Base-by-base conservation (phyloP, 37 sponge, comb jelly and placozoan genomes). In the Ephydatia muelleri region DNA sequence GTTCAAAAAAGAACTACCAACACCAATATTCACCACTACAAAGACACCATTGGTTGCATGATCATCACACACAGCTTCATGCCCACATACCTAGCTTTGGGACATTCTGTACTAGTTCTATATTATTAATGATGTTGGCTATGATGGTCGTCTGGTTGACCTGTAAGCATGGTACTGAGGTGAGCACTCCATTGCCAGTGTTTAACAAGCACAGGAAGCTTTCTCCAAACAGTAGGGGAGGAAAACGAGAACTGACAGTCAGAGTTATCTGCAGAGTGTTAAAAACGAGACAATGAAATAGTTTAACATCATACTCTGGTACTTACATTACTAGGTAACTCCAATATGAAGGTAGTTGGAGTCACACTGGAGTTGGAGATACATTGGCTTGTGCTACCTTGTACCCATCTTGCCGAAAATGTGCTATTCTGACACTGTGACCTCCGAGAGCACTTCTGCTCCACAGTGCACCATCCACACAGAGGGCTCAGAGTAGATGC, bases 381-480 rank as follows among this genome's bases (percentile, higher is more conserved):
- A 70, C 87, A 86, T 49, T 66, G 72, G 69, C 77, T 77, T 22
- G 38, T 35, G 32, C 31, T 21, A 57, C 57, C 31, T 35, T 82
- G 49, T 27, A 84, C 77, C 87, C 87, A 91, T 83, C 91, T 86
- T 16, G 25, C 29, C 22, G 66, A 29, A 73, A 72, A 47, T 40
- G 37, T 75, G 72, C 84, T 83, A 82, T 92, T 87, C 47, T 75
- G 30, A 79, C 96, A 96, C 75, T 85, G 75, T 43, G 87, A 79
- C 76, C 67, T 80, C 49, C 91, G 79, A 65, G 89, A 90, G 68
- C 96, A 96, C 91, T 91, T 91, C 80, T 90, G 88, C 89, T 96
- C 94, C 66, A 96, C 83, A 33, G 77, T 80, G 85, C 96, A 96
- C 96, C 96, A 96, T 12, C 96, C 96, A 88, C 96, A 96, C 74